Evolutionary conservation across 2,797 vertebrate species (phyloP).

Genomic region (Phoxinus dragarum): DNA sequence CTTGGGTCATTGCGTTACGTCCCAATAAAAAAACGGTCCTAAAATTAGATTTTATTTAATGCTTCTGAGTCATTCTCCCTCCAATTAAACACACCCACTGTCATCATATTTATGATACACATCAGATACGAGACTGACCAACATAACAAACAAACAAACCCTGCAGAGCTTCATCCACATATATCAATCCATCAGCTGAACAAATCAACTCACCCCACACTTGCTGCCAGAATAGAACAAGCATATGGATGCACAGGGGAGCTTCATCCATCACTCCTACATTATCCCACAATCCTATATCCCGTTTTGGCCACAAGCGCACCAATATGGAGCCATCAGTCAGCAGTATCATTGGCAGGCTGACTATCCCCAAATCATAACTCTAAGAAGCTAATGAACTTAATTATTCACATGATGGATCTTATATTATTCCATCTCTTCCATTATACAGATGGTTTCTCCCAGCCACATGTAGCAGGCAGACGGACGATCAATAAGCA

Average conservation of each 20-base stretch:
- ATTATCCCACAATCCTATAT: slow-evolving; percentile 47
- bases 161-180: slow-evolving; percentile 42
- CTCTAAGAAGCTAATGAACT: slow-evolving; percentile 4
- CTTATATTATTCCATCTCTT: slow-evolving; percentile 20
- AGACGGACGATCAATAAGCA: slow-evolving; percentile 33
- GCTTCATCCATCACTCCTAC: slow-evolving; percentile 54
- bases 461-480: slow-evolving; percentile 18
- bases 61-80: slow-evolving; percentile 22
- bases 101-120: slow-evolving; percentile 25
- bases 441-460: background rate
- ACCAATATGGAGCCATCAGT: slow-evolving; percentile 29
- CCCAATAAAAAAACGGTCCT: background rate
- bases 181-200: slow-evolving; percentile 59
- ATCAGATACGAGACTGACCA: slow-evolving; percentile 33
- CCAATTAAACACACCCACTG: slow-evolving; percentile 19
- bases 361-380: slow-evolving; percentile 16
- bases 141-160: slow-evolving; percentile 15
- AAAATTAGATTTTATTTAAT: slow-evolving; percentile 9
- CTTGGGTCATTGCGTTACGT: background rate
- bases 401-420: slow-evolving; percentile 30
- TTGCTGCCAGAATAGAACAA: slow-evolving; percentile 47
- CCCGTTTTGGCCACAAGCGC: slow-evolving; percentile 25
- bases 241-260: slow-evolving; percentile 49
- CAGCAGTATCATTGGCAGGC: slow-evolving; percentile 21
- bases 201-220: slow-evolving; percentile 42